Base-by-base conservation (phyloP, 2,888 invertebrate species). In the Phragmatobia fuliginosa region DNA sequence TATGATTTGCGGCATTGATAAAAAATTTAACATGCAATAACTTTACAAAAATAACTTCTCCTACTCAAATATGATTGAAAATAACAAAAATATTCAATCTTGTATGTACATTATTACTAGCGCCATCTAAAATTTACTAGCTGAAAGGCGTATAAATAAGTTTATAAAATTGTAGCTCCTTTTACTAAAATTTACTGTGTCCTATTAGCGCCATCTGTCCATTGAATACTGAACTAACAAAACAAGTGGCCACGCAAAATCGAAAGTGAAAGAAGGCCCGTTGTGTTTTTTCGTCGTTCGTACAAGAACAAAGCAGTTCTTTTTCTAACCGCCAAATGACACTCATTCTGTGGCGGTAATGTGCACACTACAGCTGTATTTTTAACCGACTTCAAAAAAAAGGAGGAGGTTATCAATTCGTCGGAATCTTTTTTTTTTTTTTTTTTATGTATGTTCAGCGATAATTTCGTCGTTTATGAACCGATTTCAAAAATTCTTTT, bases 121-220 rank as follows among this genome's bases (percentile, higher is more conserved):
- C 56, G 56, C 56, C 56, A 56, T 56, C 56, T 56, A 16, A 56
- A 56, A 14, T 7, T 56, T 28, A 56, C 16, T 56, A 28, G 14
- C 14, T 56, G 25, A 28, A 14, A 16, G 11, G 6, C n/a, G 14
- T 25, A 11, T 52, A 25, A 52, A 14, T 11, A 14, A 11, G 14
- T 11, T 52, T 52, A 25, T 52, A 14, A 52, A 52, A 25, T 6
- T 28, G 4, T 28, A 16, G 28, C 28, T 56, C 28, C 28, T n/a
- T 25, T 25, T 25, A 7, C n/a, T 21, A 2, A 45, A 2, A 31
- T 31, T 66, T 28, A 36, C 8, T 21, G 32, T 58, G n/a, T 31
- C n/a, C 28, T 8, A 5, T 25, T 18, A 72, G 28, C 80, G 83
- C 83, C 81, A 83, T 82, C 81, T 83, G 68, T 32, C 41, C 18